A percentile compares a stretch with the other conserved stretches of the same genome.
These are phyloP conservation scores for Sebastes hopkinsi DNA, from an alignment of 2,797 vertebrate species.

Conservation along the genomic window DNA sequence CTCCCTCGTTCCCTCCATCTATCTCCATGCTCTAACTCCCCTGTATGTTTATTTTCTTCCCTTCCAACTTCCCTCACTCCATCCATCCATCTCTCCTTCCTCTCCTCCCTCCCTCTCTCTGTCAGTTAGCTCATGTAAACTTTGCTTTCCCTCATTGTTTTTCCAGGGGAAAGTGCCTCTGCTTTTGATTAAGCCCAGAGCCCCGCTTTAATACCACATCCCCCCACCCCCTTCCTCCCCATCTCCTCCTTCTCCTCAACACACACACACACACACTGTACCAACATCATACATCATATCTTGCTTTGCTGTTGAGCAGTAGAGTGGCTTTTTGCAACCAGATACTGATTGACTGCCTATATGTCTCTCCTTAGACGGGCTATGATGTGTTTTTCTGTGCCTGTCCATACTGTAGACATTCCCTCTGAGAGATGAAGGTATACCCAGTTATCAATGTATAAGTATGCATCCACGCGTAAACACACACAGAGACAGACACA, in stretches of 20 bases:
- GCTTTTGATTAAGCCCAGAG: constrained; percentile 77
- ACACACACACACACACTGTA: constrained; percentile 26
- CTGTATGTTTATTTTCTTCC: constrained; percentile 70
- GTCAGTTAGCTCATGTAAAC: constrained; percentile 81
- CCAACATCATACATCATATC: constrained; percentile 48
- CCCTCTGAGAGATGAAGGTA: constrained; percentile 22
- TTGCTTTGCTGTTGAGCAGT: constrained; percentile 36
- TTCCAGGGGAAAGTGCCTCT: constrained; percentile 75
- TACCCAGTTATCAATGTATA: constrained; percentile 14
- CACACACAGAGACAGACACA: constrained; percentile 46
- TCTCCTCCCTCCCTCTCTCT: constrained; percentile 47
- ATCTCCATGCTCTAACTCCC: constrained; percentile 54
- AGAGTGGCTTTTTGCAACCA: constrained; percentile 41
- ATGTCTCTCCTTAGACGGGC: neutral
- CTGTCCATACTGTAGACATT: neutral
- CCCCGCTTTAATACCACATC: constrained; percentile 58
- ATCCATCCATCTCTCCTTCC: constrained; percentile 53
- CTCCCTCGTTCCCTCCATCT: constrained; percentile 50
- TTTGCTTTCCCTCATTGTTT: constrained; percentile 80
- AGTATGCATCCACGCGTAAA: constrained; percentile 25
- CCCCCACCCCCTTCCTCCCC: neutral
- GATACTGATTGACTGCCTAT: constrained; percentile 29
- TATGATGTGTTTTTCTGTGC: constrained; percentile 25
- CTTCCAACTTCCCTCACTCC: constrained; percentile 49
- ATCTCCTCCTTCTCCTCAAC: neutral